These are phyloP conservation scores for Poecilia gillii DNA, from an alignment of 2,797 vertebrate species.

Conservation along the genomic window DNA sequence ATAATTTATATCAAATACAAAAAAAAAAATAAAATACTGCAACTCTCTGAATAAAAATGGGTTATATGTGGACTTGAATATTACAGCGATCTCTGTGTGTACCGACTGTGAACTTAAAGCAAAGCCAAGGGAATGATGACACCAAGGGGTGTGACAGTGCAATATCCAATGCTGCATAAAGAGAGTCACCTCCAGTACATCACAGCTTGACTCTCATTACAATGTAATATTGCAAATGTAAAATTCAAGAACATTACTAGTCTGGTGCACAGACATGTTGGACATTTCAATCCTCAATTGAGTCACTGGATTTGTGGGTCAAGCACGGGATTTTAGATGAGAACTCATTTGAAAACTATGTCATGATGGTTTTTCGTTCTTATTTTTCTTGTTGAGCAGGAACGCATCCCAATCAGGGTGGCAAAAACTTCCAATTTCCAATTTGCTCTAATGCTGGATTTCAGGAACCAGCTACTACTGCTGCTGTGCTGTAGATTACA, in stretches of 20 bases:
- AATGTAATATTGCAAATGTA: slow-evolving; percentile 29
- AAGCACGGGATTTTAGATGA: slow-evolving; percentile 56
- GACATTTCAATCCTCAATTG: slow-evolving; percentile 30
- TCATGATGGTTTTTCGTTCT: slow-evolving; percentile 42
- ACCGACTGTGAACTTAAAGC: slow-evolving; percentile 63
- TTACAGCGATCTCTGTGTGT: slow-evolving; percentile 45
- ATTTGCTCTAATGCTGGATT: slow-evolving; percentile 66
- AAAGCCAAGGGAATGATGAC: slow-evolving; percentile 69
- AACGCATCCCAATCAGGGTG: slow-evolving; percentile 29
- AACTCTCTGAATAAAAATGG: slow-evolving; percentile 35
- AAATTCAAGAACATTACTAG: slow-evolving; percentile 50
- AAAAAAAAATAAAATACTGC: slow-evolving; percentile 7
- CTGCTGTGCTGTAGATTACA: slow-evolving; percentile 72
- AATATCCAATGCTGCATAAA: slow-evolving; percentile 56
- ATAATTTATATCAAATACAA: slow-evolving; percentile 10
- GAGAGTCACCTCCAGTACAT: slow-evolving; percentile 57
- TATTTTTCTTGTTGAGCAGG: slow-evolving; percentile 47
- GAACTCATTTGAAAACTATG: slow-evolving; percentile 57
- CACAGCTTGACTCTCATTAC: slow-evolving; percentile 27
- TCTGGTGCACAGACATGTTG: slow-evolving; percentile 47
- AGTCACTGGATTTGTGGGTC: slow-evolving; percentile 47
- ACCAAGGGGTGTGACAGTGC: slow-evolving; percentile 61
- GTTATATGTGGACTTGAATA: slow-evolving; percentile 40
- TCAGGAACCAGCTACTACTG: slow-evolving; percentile 55
- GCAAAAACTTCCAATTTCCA: slow-evolving; percentile 44